Base-by-base conservation (phyloP, 1,140 invertebrate species). In the Drosophila novamexicana region DNA sequence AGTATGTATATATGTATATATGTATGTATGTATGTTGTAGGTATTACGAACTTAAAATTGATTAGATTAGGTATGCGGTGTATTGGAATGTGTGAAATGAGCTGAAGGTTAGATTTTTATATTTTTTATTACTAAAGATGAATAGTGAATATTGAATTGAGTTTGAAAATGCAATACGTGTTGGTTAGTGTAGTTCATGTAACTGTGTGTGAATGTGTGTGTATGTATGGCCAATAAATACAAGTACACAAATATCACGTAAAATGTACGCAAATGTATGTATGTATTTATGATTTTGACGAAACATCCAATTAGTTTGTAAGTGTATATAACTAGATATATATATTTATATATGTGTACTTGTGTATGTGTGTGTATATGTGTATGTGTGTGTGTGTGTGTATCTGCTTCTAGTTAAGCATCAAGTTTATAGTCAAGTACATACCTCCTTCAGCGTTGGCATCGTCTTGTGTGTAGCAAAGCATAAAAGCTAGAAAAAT, bases 401-500 rank as follows among this genome's bases (percentile, higher is more conserved):
- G 50, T 65, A 18, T 53, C 37, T 64, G 52, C 37, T 62, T 29
- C 10, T 56, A 68, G 50, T 63, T 72, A 62, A 45, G 40, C 59
- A 58, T 59, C 49, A 59, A 62, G 68, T 75, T 75, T 71, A 75
- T 77, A 75, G 82, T 81, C 79, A 66, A 82, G 91, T 93, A 94
- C 95, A 95, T 96, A 97, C 96, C 96, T 96, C 96, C 96, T 96
- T 97, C 96, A 83, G 95, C 95, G 93, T 96, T 96, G 84, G 96
- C 95, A 94, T 97, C 96, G 94, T 97, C 96, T 94, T 97, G 96
- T 90, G 96, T 97, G 94, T 97, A 97, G 94, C 96, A 97, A 94
- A 97, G 95, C 96, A 97, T 97, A 95, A 97, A 97, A 93, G 96
- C 96, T 97, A 95, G 89, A 92, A 89, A 89, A 92, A 82, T 81